Evolutionary conservation across 2,888 invertebrate species (phyloP).

Genomic region (Tryphoninae sp.): DNA sequence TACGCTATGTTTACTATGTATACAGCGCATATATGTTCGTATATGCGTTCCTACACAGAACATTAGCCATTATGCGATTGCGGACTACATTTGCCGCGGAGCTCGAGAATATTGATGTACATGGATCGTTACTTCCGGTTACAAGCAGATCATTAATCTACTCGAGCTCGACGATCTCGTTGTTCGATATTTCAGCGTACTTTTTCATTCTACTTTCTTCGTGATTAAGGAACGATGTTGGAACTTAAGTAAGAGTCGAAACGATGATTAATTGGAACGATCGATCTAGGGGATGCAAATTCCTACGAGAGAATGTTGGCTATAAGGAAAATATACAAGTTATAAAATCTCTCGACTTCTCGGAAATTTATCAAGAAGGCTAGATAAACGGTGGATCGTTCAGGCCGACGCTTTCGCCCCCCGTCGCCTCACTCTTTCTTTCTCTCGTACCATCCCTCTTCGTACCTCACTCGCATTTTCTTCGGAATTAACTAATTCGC

Average conservation of each 20-base stretch:
- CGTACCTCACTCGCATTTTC: slow-evolving; percentile 22
- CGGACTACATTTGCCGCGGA: slow-evolving; percentile 2
- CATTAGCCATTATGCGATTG: slow-evolving; percentile 22
- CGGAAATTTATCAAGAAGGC: slow-evolving; percentile 32
- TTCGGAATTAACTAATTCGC: slow-evolving; percentile 63
- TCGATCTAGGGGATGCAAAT: slow-evolving; percentile 16
- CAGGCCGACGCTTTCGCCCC: slow-evolving; percentile 18
- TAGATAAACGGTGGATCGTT: slow-evolving; percentile 36
- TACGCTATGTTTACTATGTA: slow-evolving; percentile 9
- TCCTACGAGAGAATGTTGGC: neutral
- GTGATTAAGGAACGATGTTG: neutral
- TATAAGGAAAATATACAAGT: slow-evolving; percentile 28
- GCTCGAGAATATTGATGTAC: neutral
- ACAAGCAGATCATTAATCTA: slow-evolving; percentile 16
- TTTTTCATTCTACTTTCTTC: neutral
- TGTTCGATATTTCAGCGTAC: neutral
- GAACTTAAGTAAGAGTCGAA: neutral
- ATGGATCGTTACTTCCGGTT: neutral
- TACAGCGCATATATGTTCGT: neutral
- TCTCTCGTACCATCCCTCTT: neutral
- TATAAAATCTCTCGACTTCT: slow-evolving; percentile 13
- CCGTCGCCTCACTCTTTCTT: neutral
- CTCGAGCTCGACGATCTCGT: neutral
- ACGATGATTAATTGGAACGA: slow-evolving; percentile 28
- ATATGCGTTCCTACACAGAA: slow-evolving; percentile 8